Base-by-base conservation (phyloP, 1,140 invertebrate genomes). In the Musca vetustissima region DNA sequence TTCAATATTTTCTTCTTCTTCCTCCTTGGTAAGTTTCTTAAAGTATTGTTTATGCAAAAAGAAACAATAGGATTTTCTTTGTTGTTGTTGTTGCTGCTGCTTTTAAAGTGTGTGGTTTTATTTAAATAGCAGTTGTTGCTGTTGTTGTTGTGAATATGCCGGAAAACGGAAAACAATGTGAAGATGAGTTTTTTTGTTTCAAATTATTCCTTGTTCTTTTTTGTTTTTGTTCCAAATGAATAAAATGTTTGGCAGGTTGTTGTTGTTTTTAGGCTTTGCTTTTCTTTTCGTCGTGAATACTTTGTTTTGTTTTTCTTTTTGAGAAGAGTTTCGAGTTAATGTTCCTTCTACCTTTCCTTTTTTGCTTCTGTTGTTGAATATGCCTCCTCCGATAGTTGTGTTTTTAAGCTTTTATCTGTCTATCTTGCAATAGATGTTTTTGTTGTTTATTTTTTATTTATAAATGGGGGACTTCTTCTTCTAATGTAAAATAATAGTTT, bases 221-320 rank as follows among this genome's bases (percentile, higher is more conserved):
- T 59, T 59, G 25, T 57, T 22, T 57, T 25, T 57, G 53, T 65
- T 48, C 36, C 48, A 22, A 25, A 65, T 65, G 64, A 65, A 65
- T 25, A 43, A 48, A 25, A 24, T 50, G 64, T 65, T 65, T 65
- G 64, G 64, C 64, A 65, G 48, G 64, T 50, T 49, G 25, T 65
- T 49, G 13, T 49, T 52, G 32, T 61, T 61, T 32, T 57, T 59
- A 28, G 14, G 55, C n/a, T 32, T 59, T 59, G 22, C 32, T 59
- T 59, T 13, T 15, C 55, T 59, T 61, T 19, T n/a, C n/a, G n/a
- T n/a, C 21, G n/a, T 52, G 17, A 52, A 52, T 19, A 52, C 17
- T 19, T 52, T 43, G n/a, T 52, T 52, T 21, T 6, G 21, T 19
- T 61, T 36, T 36, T 61, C 0, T 8, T 61, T 61, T 19, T 36